Percentiles rank a stretch among this genome's conserved stretches.
Conservation (phyloP, 2,113 vertebrate species). For the Pyrgilauda ruficollis region DNA sequence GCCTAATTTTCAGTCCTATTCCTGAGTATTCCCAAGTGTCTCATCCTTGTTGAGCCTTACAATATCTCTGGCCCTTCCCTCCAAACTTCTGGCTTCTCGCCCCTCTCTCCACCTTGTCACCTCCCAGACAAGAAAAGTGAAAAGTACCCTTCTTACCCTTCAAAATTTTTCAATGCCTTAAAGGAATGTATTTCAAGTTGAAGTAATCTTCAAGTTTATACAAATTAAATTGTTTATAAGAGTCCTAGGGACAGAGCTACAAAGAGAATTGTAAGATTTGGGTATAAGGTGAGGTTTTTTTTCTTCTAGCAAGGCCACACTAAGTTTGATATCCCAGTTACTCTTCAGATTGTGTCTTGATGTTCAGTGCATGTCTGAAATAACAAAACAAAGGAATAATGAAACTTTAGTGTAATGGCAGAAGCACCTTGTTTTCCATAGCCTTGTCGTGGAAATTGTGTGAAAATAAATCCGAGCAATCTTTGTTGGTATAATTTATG, state of each 20-base stretch:
- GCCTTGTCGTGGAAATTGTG: slow-evolving; percentile 48
- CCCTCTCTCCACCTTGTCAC: background rate
- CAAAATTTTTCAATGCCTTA: background rate
- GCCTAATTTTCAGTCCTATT: background rate
- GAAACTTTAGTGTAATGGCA: background rate
- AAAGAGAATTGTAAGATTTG: background rate
- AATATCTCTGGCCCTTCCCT: background rate
- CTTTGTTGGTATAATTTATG: slow-evolving; percentile 37
- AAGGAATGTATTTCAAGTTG: background rate
- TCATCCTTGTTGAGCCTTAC: background rate
- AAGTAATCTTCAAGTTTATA: background rate
- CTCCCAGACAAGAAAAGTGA: background rate
- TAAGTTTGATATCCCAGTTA: background rate
- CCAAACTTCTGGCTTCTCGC: background rate
- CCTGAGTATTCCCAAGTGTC: background rate
- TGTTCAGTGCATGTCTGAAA: slow-evolving; percentile 37
- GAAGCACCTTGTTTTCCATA: background rate
- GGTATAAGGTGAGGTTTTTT: background rate
- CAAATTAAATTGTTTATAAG: background rate
- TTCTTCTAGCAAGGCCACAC: background rate
- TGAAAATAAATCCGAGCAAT: slow-evolving; percentile 57
- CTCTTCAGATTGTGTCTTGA: background rate
- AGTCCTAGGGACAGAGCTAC: background rate
- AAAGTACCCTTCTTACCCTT: background rate
- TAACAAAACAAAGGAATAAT: slow-evolving; percentile 26